Evolutionary conservation across 2,888 invertebrate species (phyloP).

Genomic region (Oxycera nigricornis): DNA sequence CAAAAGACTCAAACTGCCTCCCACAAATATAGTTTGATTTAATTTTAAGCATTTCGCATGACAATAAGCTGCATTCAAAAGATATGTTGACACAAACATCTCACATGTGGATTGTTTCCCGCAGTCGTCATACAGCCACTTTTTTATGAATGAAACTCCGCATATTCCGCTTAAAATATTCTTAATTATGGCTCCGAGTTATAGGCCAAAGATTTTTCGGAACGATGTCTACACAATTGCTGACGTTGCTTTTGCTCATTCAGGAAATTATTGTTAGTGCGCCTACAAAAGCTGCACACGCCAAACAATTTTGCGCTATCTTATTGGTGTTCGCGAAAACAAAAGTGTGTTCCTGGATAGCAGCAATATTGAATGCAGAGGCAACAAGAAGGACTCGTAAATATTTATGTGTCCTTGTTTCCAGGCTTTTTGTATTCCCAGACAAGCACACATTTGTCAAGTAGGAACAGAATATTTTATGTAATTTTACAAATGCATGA

Average conservation of each 20-base stretch:
- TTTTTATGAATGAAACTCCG: too few species aligned
- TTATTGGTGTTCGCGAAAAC: neutral
- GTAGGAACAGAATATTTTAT: too few species aligned
- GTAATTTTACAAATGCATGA: too few species aligned
- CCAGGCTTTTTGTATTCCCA: neutral
- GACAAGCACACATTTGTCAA: too few species aligned
- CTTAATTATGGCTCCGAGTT: slow-evolving; percentile 4
- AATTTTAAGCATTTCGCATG: too few species aligned
- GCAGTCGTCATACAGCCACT: too few species aligned
- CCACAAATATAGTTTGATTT: too few species aligned
- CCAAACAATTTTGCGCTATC: neutral
- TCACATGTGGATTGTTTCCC: too few species aligned
- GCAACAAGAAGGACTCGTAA: neutral
- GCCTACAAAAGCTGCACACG: neutral
- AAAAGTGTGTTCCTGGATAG: neutral
- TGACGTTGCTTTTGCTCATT: neutral
- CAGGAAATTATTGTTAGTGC: slow-evolving; percentile 14
- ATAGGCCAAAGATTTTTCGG: slow-evolving; percentile 1
- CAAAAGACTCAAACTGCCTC: too few species aligned
- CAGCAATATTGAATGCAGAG: too few species aligned
- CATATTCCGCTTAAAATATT: neutral
- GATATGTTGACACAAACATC: too few species aligned
- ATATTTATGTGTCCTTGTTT: neutral
- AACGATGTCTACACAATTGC: neutral
- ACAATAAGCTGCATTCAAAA: too few species aligned